Evolutionary conservation across 2,797 vertebrate genomes (phyloP).

Genomic region (Oreonectes daqikongensis): DNA sequence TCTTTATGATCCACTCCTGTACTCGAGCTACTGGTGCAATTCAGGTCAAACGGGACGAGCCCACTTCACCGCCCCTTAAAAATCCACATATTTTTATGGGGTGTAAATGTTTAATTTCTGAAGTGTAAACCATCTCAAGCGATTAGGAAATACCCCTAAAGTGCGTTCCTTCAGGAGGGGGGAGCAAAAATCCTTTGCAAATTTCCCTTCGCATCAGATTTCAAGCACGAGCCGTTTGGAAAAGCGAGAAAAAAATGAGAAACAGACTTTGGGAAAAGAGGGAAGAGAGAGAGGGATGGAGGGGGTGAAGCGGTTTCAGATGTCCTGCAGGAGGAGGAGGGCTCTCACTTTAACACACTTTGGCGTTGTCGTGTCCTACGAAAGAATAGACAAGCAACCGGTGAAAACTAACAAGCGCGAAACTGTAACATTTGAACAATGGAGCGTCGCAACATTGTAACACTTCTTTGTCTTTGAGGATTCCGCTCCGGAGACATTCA

Average conservation of each 20-base stretch:
- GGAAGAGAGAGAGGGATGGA: conserved; percentile 40
- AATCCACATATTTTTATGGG: conserved; percentile 14
- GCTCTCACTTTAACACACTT: conserved; percentile 51
- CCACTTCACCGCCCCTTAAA: conserved; percentile 28
- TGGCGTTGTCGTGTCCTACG: conserved; percentile 56
- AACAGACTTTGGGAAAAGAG: conserved; percentile 68
- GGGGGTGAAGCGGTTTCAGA: conserved; percentile 62
- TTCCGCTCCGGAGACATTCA: conserved; percentile 7
- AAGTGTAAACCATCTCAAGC: conserved; percentile 24
- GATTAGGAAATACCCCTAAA: conserved; percentile 24
- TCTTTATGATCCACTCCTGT: not conserved
- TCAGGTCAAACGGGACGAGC: conserved; percentile 51
- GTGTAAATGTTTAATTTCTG: conserved; percentile 41
- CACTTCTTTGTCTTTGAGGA: conserved; percentile 21
- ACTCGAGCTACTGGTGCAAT: conserved; percentile 42
- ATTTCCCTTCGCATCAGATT: conserved; percentile 69
- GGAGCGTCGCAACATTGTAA: conserved; percentile 22
- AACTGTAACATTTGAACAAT: conserved; percentile 32
- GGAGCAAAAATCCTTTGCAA: conserved; percentile 61
- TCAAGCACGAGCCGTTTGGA: conserved; percentile 63
- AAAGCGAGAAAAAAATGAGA: conserved; percentile 69
- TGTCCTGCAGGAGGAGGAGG: conserved; percentile 53
- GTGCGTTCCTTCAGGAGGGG: conserved; percentile 12
- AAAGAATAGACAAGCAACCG: conserved; percentile 54
- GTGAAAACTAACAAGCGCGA: conserved; percentile 21